Percentiles rank a stretch among this genome's conserved stretches.
These are phyloP conservation scores for Chaetoderma sp. DNA, from an alignment of 2,888 invertebrate genomes.

Conservation along the genomic window DNA sequence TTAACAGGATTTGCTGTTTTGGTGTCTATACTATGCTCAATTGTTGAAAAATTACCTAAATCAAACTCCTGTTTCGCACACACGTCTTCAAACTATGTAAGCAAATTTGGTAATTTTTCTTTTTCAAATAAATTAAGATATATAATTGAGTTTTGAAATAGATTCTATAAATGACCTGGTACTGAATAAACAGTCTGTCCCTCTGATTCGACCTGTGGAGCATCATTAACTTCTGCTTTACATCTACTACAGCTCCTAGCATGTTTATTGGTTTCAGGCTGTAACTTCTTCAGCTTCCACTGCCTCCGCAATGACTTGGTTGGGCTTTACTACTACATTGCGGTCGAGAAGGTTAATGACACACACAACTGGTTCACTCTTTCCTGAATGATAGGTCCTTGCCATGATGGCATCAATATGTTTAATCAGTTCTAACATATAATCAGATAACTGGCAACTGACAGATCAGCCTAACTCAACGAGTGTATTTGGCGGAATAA, in stretches of 20 bases:
- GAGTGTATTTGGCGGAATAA: conserved; percentile 29
- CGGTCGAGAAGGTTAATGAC: conserved; percentile 17
- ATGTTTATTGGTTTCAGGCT: background rate
- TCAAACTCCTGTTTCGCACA: conserved; percentile 27
- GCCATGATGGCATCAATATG: conserved; percentile 15
- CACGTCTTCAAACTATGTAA: conserved; percentile 14
- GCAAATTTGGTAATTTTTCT: background rate
- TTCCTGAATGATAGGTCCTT: conserved; percentile 12
- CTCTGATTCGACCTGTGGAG: too few relatives aligned
- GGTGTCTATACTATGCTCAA: conserved; percentile 36
- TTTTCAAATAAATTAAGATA: background rate
- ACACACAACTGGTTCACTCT: conserved; percentile 10
- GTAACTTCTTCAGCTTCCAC: background rate
- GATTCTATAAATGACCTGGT: background rate
- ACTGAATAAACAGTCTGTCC: too few relatives aligned
- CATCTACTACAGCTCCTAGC: background rate
- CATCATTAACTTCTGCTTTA: background rate
- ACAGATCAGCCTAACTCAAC: conserved; percentile 10
- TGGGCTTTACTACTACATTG: conserved; percentile 5
- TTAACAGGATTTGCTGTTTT: conserved; percentile 25
- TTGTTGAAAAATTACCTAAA: conserved; percentile 18
- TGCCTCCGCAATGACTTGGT: conserved; percentile 15
- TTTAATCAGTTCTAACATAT: conserved; percentile 19
- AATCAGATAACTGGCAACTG: conserved; percentile 3
- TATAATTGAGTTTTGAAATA: background rate